These are phyloP conservation scores for Nomada lathburiana DNA, from an alignment of 2,888 invertebrate species.

Conservation along the genomic window DNA sequence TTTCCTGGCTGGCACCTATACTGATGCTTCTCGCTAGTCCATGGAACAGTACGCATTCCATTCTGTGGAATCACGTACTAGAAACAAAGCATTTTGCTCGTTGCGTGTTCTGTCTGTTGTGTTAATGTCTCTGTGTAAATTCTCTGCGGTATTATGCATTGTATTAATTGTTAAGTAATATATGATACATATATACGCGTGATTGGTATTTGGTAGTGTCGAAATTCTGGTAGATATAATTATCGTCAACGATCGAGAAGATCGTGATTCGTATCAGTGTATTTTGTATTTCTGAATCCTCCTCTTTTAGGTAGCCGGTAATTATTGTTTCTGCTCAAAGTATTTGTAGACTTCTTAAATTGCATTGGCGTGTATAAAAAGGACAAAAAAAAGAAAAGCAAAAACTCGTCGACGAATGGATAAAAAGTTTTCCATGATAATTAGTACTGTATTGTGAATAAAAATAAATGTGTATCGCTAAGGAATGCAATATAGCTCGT, in stretches of 20 bases:
- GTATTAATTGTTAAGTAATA: constrained; percentile 58
- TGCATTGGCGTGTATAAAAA: constrained; percentile 19
- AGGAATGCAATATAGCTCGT: constrained; percentile 61
- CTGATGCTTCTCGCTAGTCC: constrained; percentile 73
- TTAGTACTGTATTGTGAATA: constrained; percentile 35
- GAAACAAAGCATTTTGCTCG: constrained; percentile 29
- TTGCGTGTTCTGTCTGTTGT: constrained; percentile 26
- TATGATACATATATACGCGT: constrained; percentile 1
- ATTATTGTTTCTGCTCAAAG: neutral
- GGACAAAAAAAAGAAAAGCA: too few relatives aligned
- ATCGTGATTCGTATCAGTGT: constrained; percentile 7
- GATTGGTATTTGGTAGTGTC: constrained; percentile 62
- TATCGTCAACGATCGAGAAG: constrained; percentile 19
- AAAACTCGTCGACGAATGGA: constrained; percentile 30
- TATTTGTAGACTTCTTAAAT: constrained; percentile 5
- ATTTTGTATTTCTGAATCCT: constrained; percentile 6
- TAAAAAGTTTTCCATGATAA: constrained; percentile 22
- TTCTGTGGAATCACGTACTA: constrained; percentile 42
- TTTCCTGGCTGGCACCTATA: constrained; percentile 76
- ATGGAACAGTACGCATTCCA: constrained; percentile 42
- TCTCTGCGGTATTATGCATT: constrained; percentile 59
- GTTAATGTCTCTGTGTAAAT: constrained; percentile 43
- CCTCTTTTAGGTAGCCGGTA: constrained; percentile 21
- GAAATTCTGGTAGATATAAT: constrained; percentile 21
- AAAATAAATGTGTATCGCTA: constrained; percentile 51